Base-by-base conservation (phyloP, 2,797 vertebrate genomes). In the Tamandua tetradactyla region DNA sequence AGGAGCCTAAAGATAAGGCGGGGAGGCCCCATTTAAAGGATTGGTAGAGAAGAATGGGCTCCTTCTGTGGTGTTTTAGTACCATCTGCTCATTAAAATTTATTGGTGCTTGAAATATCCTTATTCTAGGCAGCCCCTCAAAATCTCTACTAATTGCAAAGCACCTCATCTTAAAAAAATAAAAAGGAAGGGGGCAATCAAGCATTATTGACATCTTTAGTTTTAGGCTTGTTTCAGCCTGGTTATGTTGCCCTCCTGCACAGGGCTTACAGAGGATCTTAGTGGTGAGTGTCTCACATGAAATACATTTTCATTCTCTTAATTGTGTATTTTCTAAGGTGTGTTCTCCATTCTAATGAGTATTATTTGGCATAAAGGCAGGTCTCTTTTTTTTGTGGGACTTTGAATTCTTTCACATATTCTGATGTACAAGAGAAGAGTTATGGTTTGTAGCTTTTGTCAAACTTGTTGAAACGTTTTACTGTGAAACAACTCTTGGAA, bases 51-150 rank as follows among this genome's bases (percentile, higher is more conserved):
- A 87, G 23, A 27, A 71, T 66, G 30, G 22, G 22, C 86, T 55
- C 55, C 25, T 22, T 23, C 62, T 44, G 35, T 62, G 52, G 12
- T 49, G 64, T 55, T 81, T 90, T 72, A 85, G 12, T 76, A 72
- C n/a, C 15, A 78, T 10, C 32, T 27, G 88, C 35, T 82, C 72
- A 61, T 37, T 40, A 59, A 80, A 93, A 88, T 71, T 83, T 89
- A 22, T 83, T 86, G 62, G 57, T 42, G 37, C 35, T 79, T 94
- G 64, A 74, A 61, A 79, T 62, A 79, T 42, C 76, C 87, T 94
- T 44, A 61, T 66, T 80, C 62, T 59, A 91, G 59, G 62, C 20
- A 80, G 42, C 3, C 23, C 32, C 35, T 37, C 75, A 42, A 84
- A 69, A 92, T 37, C 71, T 59, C 42, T 62, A 17, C 4, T 83